Evolutionary conservation across 2,797 vertebrate species (phyloP), one percentile per base, ranked within the genome.

Genomic region (Sebastes itinus): DNA sequence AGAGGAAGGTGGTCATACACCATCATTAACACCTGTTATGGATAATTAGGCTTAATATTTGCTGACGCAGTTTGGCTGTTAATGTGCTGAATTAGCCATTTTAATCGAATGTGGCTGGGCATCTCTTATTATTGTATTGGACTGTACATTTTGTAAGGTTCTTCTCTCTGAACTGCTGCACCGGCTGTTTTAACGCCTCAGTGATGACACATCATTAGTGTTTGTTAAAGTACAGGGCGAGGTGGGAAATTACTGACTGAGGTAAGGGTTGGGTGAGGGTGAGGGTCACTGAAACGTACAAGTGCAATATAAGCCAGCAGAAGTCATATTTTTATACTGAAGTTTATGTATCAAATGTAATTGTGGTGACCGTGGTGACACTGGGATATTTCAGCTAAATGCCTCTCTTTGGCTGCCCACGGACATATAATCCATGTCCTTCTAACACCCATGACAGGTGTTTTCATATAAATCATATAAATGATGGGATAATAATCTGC

Each of bases 21-120:
- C 65, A 28, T 55, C 66, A 22, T 61, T 30, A 13, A 42, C 62
- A 63, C 72, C 23, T 81, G 72, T 58, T 83, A 52, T 13, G 32
- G 78, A 70, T 71, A 77, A 83, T 87, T 63, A 33, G 7, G 54
- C 32, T 33, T 38, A 65, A 60, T 71, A 68, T 72, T 52, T 72
- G 46, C 72, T 72, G 65, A 84, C 65, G 67, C 35, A 6, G 65
- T 61, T 71, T 6, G 18, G 20, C 27, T 73, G 66, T 56, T 79
- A 54, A 72, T 2, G 12, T 32, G 62, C 64, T 75, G 60, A 83
- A 70, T 75, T 22, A 38, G 58, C 32, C 5, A 12, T 23, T 78
- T 85, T 28, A 25, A 25, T 16, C 56, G 2, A 75, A 68, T 20
- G 23, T 10, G 35, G 18, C 25, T 7, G 3, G 6, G 16, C 52